Base-by-base conservation (phyloP, 2,888 invertebrate species). In the Tricholauxania praeusta region DNA sequence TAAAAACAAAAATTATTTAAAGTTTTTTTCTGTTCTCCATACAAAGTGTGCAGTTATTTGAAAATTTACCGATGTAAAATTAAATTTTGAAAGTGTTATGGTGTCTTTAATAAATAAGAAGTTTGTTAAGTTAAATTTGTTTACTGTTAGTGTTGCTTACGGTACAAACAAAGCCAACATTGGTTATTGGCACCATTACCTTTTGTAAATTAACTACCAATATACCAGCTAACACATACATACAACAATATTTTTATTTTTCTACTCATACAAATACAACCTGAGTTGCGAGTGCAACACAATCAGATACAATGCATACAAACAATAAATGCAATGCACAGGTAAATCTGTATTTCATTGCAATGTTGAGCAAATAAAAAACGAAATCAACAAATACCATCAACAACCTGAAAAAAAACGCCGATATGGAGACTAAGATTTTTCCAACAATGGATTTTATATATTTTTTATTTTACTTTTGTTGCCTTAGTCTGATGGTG, bases 181-280 rank as follows among this genome's bases (percentile, higher is more conserved):
- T 70, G 71, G 10, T 60, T 53, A 49, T 71, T 71, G 64, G 64
- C 55, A 71, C 22, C 49, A 71, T 71, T 59, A 59, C 64, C 63
- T 63, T 71, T 71, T 63, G 55, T 64, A 55, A 64, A 71, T 64
- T 71, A 47, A 53, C 28, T 51, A 55, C 55, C 57, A 28, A 57
- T 12, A 22, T 22, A 48, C 57, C 12, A n/a, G 52, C 8, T 8
- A 51, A 49, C 64, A 22, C 10, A 71, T 7, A 71, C 15, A 32
- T 1, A 39, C n/a, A n/a, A 47, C 15, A 28, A 52, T 32, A 15
- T 22, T 52, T n/a, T 52, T n/a, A 32, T 32, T 22, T n/a, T 12
- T 19, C 32, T 53, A 28, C 22, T 55, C 17, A 47, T 62, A 57
- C 55, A 63, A 60, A 71, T 71, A 55, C 63, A 71, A 14, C n/a